A percentile compares a stretch with the other conserved stretches of the same genome.
phyloP scores from a whole-genome alignment of 2,888 invertebrate genomes.

The Lymantria monacha region DNA sequence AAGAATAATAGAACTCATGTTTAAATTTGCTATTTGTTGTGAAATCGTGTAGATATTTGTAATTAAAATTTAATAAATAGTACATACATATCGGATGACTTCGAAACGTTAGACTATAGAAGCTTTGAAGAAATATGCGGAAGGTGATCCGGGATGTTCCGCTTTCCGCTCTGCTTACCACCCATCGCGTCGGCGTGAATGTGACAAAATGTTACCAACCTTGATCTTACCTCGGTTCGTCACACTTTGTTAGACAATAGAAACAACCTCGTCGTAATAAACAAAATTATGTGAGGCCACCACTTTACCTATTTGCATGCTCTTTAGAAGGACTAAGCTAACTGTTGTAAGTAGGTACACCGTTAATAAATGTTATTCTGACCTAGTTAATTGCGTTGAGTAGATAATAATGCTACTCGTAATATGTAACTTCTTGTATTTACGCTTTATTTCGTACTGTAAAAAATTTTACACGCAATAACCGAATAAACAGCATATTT shows the following conservation, averaged over 20 bases:
- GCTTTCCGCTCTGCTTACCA: slow-evolving; percentile 60
- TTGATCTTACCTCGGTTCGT: slow-evolving; percentile 41
- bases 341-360: background rate
- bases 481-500: too few species aligned
- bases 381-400: background rate
- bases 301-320: slow-evolving; percentile 5
- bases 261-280: slow-evolving; percentile 21
- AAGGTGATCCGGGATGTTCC: slow-evolving; percentile 41
- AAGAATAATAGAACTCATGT: too few species aligned
- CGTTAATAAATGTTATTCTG: background rate
- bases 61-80: too few species aligned
- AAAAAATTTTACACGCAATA: too few species aligned
- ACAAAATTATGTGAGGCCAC: slow-evolving; percentile 6
- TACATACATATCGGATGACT: slow-evolving; percentile 48
- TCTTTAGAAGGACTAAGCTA: slow-evolving; percentile 1
- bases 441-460: too few species aligned
- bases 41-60: too few species aligned
- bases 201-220: slow-evolving; percentile 34
- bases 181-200: slow-evolving; percentile 24
- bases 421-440: too few species aligned
- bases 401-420: background rate
- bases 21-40: too few species aligned
- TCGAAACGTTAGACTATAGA: slow-evolving; percentile 53
- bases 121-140: slow-evolving; percentile 56
- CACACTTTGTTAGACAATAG: slow-evolving; percentile 31